Evolutionary conservation across 2,113 vertebrate species (phyloP).

Genomic region (Chaetorhynchus papuensis): DNA sequence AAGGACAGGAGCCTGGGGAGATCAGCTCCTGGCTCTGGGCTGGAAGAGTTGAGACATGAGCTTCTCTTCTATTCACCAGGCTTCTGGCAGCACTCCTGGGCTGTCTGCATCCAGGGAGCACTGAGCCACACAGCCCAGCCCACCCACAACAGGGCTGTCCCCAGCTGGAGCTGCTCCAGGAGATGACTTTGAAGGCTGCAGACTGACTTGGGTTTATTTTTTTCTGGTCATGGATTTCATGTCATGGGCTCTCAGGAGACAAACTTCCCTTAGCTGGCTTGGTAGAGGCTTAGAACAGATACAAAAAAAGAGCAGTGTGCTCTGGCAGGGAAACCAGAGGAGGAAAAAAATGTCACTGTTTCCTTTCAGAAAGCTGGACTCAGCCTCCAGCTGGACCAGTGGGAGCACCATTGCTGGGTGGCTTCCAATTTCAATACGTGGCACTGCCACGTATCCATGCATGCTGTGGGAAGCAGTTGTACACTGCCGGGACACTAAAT

Average conservation of each 20-base stretch:
- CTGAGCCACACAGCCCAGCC: background rate
- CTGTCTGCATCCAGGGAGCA: background rate
- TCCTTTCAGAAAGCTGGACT: background rate
- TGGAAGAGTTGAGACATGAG: background rate
- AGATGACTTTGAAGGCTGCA: background rate
- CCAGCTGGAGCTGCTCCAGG: background rate
- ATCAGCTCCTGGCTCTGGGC: slow-evolving; percentile 1
- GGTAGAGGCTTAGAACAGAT: background rate
- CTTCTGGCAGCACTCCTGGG: background rate
- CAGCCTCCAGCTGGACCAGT: fast-evolving
- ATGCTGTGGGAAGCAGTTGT: background rate
- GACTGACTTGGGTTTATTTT: background rate
- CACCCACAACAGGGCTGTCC: background rate
- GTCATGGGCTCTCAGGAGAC: background rate
- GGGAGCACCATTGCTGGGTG: background rate
- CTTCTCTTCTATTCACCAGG: background rate
- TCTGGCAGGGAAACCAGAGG: background rate
- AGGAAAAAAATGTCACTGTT: background rate
- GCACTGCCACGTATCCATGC: fast-evolving
- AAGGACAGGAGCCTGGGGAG: background rate
- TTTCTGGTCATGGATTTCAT: background rate
- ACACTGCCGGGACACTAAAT: background rate
- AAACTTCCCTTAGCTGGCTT: background rate
- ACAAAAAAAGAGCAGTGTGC: background rate
- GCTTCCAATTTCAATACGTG: background rate